phyloP scores from a whole-genome alignment of 2,797 vertebrate genomes.

The Caiman crocodilus region DNA sequence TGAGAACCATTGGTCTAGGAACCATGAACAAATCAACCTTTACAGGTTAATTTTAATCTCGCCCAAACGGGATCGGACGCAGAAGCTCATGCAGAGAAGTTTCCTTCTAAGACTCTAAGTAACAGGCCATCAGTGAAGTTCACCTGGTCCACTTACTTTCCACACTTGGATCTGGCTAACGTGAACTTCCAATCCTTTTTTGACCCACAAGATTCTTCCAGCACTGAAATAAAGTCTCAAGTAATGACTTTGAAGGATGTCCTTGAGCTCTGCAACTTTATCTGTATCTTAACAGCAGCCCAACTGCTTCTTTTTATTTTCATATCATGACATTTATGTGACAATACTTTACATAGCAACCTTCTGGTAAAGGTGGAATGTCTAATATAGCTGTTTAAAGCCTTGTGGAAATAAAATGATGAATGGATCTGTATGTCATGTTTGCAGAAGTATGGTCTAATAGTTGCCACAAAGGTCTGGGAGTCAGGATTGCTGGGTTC shows the following conservation, averaged over 20 bases:
- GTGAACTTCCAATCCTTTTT: background rate
- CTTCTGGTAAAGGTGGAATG: background rate
- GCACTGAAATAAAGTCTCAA: background rate
- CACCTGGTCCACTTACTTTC: background rate
- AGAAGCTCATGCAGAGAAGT: background rate
- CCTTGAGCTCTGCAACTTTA: background rate
- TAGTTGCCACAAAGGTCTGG: background rate
- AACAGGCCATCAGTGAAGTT: background rate
- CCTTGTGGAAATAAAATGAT: background rate
- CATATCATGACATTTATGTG: background rate
- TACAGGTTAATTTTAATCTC: background rate
- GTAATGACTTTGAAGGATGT: background rate
- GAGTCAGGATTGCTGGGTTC: slow-evolving; percentile 26
- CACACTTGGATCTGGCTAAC: background rate
- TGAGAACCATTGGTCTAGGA: background rate
- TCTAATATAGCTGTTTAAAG: background rate
- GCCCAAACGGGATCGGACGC: background rate
- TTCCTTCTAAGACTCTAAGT: background rate
- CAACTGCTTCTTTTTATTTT: background rate
- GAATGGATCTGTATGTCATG: background rate
- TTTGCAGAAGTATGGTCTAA: background rate
- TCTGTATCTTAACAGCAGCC: background rate
- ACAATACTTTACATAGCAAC: background rate
- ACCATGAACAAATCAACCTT: background rate
- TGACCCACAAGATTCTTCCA: background rate